These are phyloP conservation scores for Corvus hawaiiensis DNA, from an alignment of 2,113 vertebrate species.

Conservation along the genomic window DNA sequence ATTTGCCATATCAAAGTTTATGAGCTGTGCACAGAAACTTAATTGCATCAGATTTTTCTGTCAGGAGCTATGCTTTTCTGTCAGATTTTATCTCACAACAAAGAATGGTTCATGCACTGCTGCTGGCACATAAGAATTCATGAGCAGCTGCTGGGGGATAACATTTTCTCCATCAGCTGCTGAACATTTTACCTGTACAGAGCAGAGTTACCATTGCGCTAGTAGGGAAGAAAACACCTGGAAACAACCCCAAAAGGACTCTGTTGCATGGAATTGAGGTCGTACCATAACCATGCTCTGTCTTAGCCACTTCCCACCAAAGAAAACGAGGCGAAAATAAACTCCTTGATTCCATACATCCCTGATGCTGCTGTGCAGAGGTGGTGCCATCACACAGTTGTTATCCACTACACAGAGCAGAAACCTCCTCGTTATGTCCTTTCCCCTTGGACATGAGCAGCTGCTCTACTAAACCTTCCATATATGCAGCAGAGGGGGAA, in stretches of 20 bases:
- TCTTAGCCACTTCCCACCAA: background rate
- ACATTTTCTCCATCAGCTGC: conserved; percentile 42
- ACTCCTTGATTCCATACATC: background rate
- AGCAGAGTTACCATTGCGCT: background rate
- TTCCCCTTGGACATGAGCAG: background rate
- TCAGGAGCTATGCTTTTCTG: conserved; percentile 55
- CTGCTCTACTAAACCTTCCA: background rate
- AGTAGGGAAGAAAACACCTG: background rate
- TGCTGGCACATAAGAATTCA: conserved; percentile 57
- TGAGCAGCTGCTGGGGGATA: conserved; percentile 43
- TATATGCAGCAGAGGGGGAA: background rate
- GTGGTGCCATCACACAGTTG: background rate
- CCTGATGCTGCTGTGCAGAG: background rate
- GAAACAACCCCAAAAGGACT: background rate
- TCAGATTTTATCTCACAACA: conserved; percentile 58
- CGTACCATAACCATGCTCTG: background rate
- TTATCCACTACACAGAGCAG: background rate
- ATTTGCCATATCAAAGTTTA: conserved; percentile 60
- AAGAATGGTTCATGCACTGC: conserved; percentile 56
- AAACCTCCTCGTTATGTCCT: background rate
- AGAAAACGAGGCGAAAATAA: background rate
- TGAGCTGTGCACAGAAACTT: conserved; percentile 54
- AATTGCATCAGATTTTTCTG: conserved; percentile 61
- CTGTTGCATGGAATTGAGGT: background rate
- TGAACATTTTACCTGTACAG: conserved; percentile 53